Evolutionary conservation across 2,113 vertebrate genomes (phyloP), one percentile per base, ranked within the genome.

Genomic region (Athene noctua): DNA sequence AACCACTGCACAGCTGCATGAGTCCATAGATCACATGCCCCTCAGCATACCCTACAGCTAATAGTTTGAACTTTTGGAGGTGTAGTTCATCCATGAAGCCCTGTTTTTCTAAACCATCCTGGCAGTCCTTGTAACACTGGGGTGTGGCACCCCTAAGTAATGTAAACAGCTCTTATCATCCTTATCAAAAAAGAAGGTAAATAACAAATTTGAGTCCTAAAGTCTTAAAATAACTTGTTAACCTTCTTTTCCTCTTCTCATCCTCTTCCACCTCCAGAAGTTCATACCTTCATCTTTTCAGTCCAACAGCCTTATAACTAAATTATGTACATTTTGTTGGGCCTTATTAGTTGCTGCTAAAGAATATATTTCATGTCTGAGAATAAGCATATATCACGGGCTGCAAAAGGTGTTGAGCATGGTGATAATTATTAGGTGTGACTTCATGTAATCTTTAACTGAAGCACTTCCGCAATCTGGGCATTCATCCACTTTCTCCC

Each of bases 1-100:
- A 95, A 82, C 71, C 92, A 92, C 91, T 79, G 40, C 92, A 88
- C 38, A 96, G 91, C 86, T 94, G 83, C 59, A 58, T 1, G 2
- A 52, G 38, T 49, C 42, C 49, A 6, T 19, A 46, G 74, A 62
- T 57, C 75, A 42, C 51, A 46, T 62, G 46, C 16, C 80, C 40
- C 46, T 66, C 51, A n/a, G 94, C 86, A 70, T 20, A 46, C 26
- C 91, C 80, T 72, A 29, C 42, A 83, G 92, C 67, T 77, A 58
- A 32, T 3, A 73, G 72, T 62, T 78, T 77, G 91, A 97, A 90
- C 67, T 10, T 92, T 87, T 62, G 46, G 85, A 88, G 34, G 30
- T 80, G 49, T 10, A 78, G 54, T 70, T 86, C 63, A 73, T n/a
- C 71, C 49, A 72, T 0, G 0, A 80, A 94, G 6, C 4, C 5